A percentile compares a stretch with the other conserved stretches of the same genome.
These are phyloP conservation scores for Troilus luridus DNA, from an alignment of 2,888 invertebrate genomes.

Conservation along the genomic window DNA sequence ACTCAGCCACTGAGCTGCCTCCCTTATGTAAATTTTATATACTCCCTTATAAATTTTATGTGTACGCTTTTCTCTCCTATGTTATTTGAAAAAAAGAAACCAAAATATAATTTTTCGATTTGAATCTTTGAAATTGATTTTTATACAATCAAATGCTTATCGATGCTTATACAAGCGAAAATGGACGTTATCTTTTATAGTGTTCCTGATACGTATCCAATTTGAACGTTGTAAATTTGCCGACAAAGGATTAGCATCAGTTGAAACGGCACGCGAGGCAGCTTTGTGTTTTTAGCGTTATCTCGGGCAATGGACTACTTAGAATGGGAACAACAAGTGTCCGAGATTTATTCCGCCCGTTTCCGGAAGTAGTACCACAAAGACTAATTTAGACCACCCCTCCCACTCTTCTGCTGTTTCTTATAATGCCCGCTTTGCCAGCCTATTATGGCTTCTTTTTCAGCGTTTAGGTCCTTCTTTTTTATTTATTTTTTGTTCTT, in stretches of 20 bases:
- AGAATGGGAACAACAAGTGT: not conserved
- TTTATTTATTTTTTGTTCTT: conserved; percentile 2
- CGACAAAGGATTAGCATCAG: not conserved
- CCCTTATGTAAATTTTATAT: no score
- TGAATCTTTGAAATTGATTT: no score
- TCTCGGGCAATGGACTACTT: not conserved
- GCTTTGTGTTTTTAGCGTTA: not conserved
- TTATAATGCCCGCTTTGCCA: conserved; percentile 39
- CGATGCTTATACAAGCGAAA: not conserved
- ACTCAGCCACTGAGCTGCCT: no score
- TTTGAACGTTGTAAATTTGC: not conserved
- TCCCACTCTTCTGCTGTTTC: not conserved
- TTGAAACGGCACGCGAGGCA: not conserved
- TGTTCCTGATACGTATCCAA: not conserved
- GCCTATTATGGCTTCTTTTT: conserved; percentile 25
- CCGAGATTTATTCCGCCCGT: conserved; percentile 16
- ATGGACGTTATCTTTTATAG: not conserved
- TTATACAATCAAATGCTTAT: no score
- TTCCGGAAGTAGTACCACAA: conserved; percentile 24
- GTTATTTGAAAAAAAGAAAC: no score
- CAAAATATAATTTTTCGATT: no score
- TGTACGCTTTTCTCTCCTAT: no score
- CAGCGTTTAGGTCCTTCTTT: not conserved
- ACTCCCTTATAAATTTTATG: no score
- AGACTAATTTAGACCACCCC: not conserved